Evolutionary conservation across 1,140 invertebrate species (phyloP).

Genomic region (Atta texana): DNA sequence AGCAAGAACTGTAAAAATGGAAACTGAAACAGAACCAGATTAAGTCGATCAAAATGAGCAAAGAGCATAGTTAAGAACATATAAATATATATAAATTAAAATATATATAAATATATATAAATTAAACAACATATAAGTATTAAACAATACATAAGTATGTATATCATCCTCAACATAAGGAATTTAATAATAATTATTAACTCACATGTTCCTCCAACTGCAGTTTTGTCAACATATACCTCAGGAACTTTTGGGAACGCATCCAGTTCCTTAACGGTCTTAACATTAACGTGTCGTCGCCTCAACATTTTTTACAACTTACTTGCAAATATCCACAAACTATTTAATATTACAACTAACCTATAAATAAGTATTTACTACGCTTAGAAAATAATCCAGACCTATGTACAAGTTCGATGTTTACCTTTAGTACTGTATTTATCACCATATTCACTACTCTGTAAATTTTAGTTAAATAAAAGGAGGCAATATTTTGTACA

Average conservation of each 20-base stretch:
- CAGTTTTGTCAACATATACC: slow-evolving; percentile 93
- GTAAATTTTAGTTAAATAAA: slow-evolving; percentile 1
- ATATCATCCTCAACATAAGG: not conserved
- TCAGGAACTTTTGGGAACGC: slow-evolving; percentile 96
- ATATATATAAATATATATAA: not conserved
- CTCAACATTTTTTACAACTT: slow-evolving; percentile 77
- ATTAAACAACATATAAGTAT: not conserved
- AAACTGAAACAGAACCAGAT: slow-evolving; percentile 88
- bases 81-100: not conserved
- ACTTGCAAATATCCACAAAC: not conserved
- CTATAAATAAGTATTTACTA: slow-evolving; percentile 27
- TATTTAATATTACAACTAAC: slow-evolving; percentile 47
- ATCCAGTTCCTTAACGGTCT: slow-evolving; percentile 93
- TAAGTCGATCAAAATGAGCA: not conserved
- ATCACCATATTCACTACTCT: not conserved
- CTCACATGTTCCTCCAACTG: slow-evolving; percentile 93
- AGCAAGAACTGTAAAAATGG: slow-evolving; percentile 92
- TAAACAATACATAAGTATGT: not conserved
- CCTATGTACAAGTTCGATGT: not conserved
- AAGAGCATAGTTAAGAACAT: not conserved
- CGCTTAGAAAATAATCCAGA: not conserved
- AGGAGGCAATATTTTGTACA: not conserved
- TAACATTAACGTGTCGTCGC: slow-evolving; percentile 80
- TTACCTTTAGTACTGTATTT: not conserved
- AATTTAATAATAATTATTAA: slow-evolving; percentile 34